phyloP scores from a whole-genome alignment of 2,113 vertebrate species.

The Callocephalon fimbriatum region DNA sequence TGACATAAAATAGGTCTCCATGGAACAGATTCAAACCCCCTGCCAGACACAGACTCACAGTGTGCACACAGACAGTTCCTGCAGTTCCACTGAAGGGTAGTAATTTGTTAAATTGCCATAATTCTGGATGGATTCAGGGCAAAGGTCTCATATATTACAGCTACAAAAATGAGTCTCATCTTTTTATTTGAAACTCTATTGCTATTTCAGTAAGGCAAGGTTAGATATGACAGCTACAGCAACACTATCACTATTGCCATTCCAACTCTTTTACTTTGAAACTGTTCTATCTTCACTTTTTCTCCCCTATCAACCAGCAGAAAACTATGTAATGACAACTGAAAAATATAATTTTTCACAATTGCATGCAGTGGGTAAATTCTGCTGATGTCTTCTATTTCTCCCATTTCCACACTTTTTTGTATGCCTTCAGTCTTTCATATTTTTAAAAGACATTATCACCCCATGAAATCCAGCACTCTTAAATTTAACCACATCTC shows the following conservation, averaged over 20 bases:
- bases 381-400: neutral
- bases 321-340: neutral
- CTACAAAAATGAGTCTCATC: constrained; percentile 2
- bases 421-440: neutral
- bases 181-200: constrained; percentile 3
- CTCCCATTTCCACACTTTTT: neutral
- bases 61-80: neutral
- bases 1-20: neutral
- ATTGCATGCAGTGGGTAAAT: neutral
- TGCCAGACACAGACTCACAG: neutral
- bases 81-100: neutral
- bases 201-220: neutral
- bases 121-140: neutral
- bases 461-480: neutral
- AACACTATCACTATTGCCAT: neutral
- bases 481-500: neutral
- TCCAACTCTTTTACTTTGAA: neutral
- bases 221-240: neutral
- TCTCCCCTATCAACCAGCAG: neutral
- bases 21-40: neutral
- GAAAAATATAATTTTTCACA: neutral
- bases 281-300: neutral
- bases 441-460: neutral
- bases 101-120: constrained; percentile 30
- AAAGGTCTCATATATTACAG: constrained; percentile 1